Evolutionary conservation across 2,888 invertebrate genomes (phyloP), one percentile per base, ranked within the genome.

Genomic region (Scaeva pyrastri): DNA sequence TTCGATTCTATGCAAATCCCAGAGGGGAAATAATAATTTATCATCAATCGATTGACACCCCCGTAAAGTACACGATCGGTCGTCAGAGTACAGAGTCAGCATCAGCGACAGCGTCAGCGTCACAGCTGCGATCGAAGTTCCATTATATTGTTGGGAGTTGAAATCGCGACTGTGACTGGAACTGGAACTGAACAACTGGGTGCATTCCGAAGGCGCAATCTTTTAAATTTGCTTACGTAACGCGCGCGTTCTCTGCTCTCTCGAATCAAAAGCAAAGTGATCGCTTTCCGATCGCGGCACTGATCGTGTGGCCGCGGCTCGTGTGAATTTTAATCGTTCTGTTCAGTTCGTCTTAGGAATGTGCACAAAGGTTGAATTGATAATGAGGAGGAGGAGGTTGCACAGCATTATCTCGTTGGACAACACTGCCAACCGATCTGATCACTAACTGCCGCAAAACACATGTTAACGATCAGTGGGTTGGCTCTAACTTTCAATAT

Each of bases 31-130:
- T 78, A 71, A 82, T 86, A 78, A 82, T 86, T 86, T 86, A 86
- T 86, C 86, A 73, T 64, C 74, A 76, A 86, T 86, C 86, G 77
- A 86, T 82, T 82, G 86, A 82, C 86, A 86, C 86, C 86, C 82
- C 77, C 86, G 82, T 74, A 52, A 73, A 73, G 73, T 73, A 77
- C 72, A 81, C 72, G 85, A 85, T 85, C 81, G 70, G 48, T 80
- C 70, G 81, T 36, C 52, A 56, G 41, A 7, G n/a, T 48, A 23
- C 52, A 56, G 41, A 7, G n/a, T 48, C 16, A 11, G 12, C 19
- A n/a, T 43, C 62, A 23, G 39, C 71, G 31, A 39, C 50, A 72
- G 68, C 78, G 23, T 12, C 39, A 60, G 60, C 60, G 60, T 39
- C 52, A 70, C 55, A 52, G 45, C 70, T 72, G 58, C 73, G 60